Conservation (phyloP, 2,797 vertebrate genomes). For the Sylvilagus floridanus region DNA sequence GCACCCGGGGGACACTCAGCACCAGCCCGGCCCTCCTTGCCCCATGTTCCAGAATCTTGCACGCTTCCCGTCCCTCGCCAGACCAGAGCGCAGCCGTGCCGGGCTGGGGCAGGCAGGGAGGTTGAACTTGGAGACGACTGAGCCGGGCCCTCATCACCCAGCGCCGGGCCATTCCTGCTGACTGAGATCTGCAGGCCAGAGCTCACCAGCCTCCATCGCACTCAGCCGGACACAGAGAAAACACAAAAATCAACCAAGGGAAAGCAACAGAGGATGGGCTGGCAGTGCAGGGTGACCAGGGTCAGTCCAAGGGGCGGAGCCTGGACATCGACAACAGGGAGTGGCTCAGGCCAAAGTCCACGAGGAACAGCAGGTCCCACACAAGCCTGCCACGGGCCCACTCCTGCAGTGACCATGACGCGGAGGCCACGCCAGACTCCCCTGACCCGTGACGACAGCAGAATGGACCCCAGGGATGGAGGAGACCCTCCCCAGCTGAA, state of each 20-base stretch:
- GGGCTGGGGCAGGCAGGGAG: rapidly evolving
- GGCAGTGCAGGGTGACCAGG: neutral
- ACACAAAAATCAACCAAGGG: neutral
- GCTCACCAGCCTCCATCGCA: rapidly evolving
- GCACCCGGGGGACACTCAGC: neutral
- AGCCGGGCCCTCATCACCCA: neutral
- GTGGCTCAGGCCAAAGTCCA: neutral
- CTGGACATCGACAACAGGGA: rapidly evolving
- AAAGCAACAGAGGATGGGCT: no score
- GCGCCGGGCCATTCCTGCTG: no score
- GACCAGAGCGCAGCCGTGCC: rapidly evolving
- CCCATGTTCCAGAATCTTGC: no score
- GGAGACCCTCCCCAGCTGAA: neutral
- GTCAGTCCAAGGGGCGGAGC: neutral
- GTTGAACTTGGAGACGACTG: neutral
- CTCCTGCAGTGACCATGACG: neutral
- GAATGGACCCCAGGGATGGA: neutral
- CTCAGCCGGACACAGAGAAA: rapidly evolving
- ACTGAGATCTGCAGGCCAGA: no score
- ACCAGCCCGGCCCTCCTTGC: neutral
- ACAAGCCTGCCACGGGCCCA: neutral
- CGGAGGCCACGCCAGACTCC: no score
- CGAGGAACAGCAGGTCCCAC: neutral
- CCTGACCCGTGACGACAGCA: no score
- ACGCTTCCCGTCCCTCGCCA: no score